These are phyloP conservation scores for Eumaeus atala DNA, from an alignment of 1,140 invertebrate species.

Conservation along the genomic window DNA sequence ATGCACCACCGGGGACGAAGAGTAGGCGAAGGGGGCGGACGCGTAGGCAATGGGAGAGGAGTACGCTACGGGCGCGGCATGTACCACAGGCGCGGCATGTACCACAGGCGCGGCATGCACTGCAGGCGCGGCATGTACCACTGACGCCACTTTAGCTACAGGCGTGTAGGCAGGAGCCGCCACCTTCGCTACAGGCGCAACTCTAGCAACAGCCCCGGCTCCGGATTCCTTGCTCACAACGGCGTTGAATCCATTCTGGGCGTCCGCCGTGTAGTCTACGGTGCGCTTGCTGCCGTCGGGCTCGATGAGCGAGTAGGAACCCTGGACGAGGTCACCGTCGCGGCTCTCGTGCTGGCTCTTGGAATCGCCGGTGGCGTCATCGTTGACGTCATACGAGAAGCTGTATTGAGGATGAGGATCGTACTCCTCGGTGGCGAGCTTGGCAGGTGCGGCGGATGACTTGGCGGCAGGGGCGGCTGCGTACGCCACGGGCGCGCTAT, in stretches of 20 bases:
- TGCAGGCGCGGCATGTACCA: conserved; percentile 20
- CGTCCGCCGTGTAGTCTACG: conserved; percentile 78
- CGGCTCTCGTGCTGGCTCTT: conserved; percentile 80
- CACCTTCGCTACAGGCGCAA: conserved; percentile 15
- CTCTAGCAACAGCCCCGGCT: conserved; percentile 31
- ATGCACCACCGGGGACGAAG: conserved; percentile 19
- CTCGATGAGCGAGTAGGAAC: conserved; percentile 78
- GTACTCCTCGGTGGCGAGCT: conserved; percentile 34
- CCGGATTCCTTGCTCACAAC: conserved; percentile 62
- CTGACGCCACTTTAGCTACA: conserved; percentile 22
- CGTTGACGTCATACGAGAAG: conserved; percentile 79
- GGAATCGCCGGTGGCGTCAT: conserved; percentile 79
- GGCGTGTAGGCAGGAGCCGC: conserved; percentile 24
- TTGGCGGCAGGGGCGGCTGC: conserved; percentile 27
- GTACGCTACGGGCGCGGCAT: neutral
- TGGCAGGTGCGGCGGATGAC: too few species aligned
- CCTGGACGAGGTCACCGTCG: conserved; percentile 77
- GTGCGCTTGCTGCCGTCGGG: conserved; percentile 79
- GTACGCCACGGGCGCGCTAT: conserved; percentile 29
- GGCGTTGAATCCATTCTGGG: conserved; percentile 73
- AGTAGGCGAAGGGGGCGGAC: conserved; percentile 6
- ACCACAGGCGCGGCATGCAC: conserved; percentile 19
- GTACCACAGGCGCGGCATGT: conserved; percentile 15
- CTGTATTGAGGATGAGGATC: conserved; percentile 77
- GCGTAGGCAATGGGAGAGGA: conserved; percentile 18